These are phyloP conservation scores for Neodiprion pinetum DNA, from an alignment of 1,140 invertebrate species.

Conservation along the genomic window DNA sequence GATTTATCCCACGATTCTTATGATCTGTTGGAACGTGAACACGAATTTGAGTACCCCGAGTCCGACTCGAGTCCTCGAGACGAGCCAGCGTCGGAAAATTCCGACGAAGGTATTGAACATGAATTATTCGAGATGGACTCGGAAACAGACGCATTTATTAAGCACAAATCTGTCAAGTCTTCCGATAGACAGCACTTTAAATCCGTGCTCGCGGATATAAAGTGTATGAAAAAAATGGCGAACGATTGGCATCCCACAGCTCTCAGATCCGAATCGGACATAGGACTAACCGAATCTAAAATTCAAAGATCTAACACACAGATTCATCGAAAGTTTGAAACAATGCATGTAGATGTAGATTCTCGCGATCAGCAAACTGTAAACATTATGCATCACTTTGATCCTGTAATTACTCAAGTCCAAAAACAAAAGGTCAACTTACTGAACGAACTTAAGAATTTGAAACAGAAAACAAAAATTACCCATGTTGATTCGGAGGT, in stretches of 20 bases:
- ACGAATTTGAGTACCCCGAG: conserved; percentile 58
- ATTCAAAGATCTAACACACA: conserved; percentile 55
- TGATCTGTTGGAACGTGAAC: conserved; percentile 78
- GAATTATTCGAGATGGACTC: conserved; percentile 62
- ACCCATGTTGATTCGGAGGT: conserved; percentile 59
- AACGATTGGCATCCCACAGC: conserved; percentile 49
- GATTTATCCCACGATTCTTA: conserved; percentile 90
- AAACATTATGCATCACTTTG: conserved; percentile 33
- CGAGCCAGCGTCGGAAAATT: conserved; percentile 51
- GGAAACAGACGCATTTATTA: conserved; percentile 59
- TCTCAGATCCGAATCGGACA: conserved; percentile 36
- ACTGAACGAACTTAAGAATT: conserved; percentile 54
- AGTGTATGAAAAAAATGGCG: conserved; percentile 39
- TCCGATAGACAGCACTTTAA: conserved; percentile 50
- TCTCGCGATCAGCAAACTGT: conserved; percentile 35
- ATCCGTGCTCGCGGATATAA: conserved; percentile 48
- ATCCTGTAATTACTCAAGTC: conserved; percentile 54
- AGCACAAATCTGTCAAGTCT: conserved; percentile 49
- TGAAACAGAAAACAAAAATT: conserved; percentile 58
- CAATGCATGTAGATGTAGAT: conserved; percentile 35
- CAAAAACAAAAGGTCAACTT: conserved; percentile 59
- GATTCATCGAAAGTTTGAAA: conserved; percentile 55
- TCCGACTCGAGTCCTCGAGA: conserved; percentile 55
- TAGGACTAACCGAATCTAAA: conserved; percentile 48
- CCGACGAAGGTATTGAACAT: conserved; percentile 58